Percentiles rank a stretch among this genome's conserved stretches.
Conservation (phyloP, 2,888 invertebrate species). For the Apamea monoglypha region DNA sequence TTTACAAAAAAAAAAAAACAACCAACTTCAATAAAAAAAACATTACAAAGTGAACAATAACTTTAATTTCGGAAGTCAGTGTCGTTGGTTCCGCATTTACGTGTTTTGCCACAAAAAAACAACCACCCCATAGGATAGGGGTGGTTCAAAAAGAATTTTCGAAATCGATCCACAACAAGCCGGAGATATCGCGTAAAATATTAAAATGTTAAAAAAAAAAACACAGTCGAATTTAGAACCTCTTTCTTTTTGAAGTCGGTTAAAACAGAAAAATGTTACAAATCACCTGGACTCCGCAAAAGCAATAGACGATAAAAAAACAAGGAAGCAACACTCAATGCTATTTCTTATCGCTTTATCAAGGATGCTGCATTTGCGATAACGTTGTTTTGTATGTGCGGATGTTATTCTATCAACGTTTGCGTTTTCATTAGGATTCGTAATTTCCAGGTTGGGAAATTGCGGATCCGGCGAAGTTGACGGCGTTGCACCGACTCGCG, state of each 20-base stretch:
- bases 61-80: background rate
- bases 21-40: background rate
- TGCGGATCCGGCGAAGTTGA: slow-evolving; percentile 68
- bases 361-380: slow-evolving; percentile 42
- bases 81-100: background rate
- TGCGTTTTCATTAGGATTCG: slow-evolving; percentile 81
- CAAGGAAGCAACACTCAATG: background rate
- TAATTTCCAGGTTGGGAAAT: slow-evolving; percentile 86
- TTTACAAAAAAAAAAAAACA: background rate
- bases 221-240: background rate
- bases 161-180: too few species aligned
- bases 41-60: background rate
- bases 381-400: slow-evolving; percentile 70
- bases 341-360: slow-evolving; percentile 39
- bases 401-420: slow-evolving; percentile 72
- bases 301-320: slow-evolving; percentile 26
- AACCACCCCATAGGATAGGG: too few species aligned
- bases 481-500: slow-evolving; percentile 49
- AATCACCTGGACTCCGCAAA: slow-evolving; percentile 16
- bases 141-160: too few species aligned
- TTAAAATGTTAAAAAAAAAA: too few species aligned
- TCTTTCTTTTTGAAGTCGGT: background rate
- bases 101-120: background rate
- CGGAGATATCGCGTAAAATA: too few species aligned
- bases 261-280: slow-evolving; percentile 2